Percentiles rank a stretch among this genome's conserved stretches.
These are phyloP conservation scores for Asteroscopus sphinx DNA, from an alignment of 2,888 invertebrate genomes.

Conservation along the genomic window DNA sequence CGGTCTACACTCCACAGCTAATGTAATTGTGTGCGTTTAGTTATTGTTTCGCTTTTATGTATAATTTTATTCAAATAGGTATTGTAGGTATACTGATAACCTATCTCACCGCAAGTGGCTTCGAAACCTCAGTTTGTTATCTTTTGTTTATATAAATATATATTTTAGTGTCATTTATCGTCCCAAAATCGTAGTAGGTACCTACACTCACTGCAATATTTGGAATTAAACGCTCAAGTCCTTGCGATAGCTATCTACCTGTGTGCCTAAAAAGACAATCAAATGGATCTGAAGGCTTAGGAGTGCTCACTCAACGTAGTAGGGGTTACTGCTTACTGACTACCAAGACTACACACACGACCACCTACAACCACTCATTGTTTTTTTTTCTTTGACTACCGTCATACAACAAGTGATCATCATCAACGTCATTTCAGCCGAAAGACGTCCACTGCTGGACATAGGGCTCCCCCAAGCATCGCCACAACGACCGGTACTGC, in stretches of 20 bases:
- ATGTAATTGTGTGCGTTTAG: conserved; percentile 45
- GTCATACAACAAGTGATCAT: no score
- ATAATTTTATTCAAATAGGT: conserved; percentile 6
- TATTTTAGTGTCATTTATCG: conserved; percentile 24
- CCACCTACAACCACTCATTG: no score
- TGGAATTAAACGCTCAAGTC: neutral
- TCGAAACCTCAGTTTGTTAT: conserved; percentile 50
- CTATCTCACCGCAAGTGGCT: conserved; percentile 51
- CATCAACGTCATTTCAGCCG: no score
- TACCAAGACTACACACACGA: no score
- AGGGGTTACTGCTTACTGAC: no score
- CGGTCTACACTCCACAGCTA: conserved; percentile 15
- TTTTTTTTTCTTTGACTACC: no score
- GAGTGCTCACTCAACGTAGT: no score
- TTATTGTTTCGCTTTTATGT: conserved; percentile 38
- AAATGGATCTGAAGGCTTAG: no score
- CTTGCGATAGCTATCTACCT: neutral
- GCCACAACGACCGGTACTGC: no score
- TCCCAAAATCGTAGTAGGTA: conserved; percentile 3
- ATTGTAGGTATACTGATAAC: conserved; percentile 45
- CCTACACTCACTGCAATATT: conserved; percentile 20
- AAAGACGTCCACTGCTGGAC: no score
- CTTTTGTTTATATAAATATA: conserved; percentile 38
- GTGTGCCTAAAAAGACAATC: no score
- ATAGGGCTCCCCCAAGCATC: no score